phyloP scores from a whole-genome alignment of 2,113 vertebrate genomes.

The Phalacrocorax aristotelis region DNA sequence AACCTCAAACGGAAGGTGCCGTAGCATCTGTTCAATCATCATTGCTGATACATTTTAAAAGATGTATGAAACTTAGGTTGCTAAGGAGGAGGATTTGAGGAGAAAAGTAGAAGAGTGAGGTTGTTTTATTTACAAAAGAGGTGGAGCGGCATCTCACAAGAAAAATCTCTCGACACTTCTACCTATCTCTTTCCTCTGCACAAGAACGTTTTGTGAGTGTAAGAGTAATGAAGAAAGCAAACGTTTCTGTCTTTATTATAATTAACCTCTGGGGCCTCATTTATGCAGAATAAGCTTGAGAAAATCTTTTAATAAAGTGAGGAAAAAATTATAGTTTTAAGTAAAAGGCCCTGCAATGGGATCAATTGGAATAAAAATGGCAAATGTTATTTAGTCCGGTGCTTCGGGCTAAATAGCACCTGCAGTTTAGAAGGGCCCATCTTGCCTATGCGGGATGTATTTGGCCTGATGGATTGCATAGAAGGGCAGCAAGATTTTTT shows the following conservation, averaged over 20 bases:
- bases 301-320: neutral
- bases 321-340: neutral
- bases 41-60: neutral
- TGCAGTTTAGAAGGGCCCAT: neutral
- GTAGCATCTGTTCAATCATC: neutral
- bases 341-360: neutral
- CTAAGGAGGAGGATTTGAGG: neutral
- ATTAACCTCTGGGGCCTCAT: neutral
- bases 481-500: neutral
- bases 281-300: neutral
- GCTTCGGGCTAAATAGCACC: neutral
- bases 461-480: neutral
- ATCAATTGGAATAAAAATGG: neutral
- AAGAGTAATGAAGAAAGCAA: neutral
- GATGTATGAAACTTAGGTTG: neutral
- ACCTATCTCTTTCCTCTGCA: neutral
- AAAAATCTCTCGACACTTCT: neutral
- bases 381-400: neutral
- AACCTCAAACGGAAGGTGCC: neutral
- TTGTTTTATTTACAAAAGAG: neutral
- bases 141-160: neutral
- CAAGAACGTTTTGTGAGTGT: neutral
- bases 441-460: accelerated
- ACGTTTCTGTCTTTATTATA: neutral
- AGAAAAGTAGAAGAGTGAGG: neutral